A percentile compares a stretch with the other conserved stretches of the same genome.
Conservation (phyloP, 1,140 invertebrate species). For the Conus betulinus region DNA sequence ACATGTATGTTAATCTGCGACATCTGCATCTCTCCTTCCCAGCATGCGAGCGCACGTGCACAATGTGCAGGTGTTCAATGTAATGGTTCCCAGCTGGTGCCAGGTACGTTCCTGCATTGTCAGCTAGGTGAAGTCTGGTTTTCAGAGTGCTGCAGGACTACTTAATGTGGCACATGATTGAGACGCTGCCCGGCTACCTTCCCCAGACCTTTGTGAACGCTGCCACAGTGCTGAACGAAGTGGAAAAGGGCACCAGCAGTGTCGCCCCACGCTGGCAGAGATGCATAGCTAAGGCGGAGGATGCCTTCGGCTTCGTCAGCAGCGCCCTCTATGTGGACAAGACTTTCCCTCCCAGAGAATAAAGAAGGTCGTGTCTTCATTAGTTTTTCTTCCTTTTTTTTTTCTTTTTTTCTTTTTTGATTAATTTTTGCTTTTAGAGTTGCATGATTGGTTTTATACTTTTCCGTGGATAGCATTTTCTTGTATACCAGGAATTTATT, state of each 20-base stretch:
- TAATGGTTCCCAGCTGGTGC: no score
- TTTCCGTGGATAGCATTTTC: no score
- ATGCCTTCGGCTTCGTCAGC: conserved; percentile 91
- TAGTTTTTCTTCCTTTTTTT: background rate
- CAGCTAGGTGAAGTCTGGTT: background rate
- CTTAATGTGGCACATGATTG: conserved; percentile 87
- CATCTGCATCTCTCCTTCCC: no score
- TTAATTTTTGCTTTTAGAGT: no score
- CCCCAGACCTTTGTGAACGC: conserved; percentile 82
- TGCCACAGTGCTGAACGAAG: conserved; percentile 49
- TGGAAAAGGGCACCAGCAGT: conserved; percentile 81
- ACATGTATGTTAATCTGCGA: no score
- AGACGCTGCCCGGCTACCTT: conserved; percentile 85
- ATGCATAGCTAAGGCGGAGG: conserved; percentile 87
- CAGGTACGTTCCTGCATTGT: background rate
- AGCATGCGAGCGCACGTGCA: no score
- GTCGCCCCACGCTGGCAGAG: conserved; percentile 90
- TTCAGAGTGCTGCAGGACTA: conserved; percentile 85
- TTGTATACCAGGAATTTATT: no score
- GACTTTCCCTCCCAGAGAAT: conserved; percentile 51
- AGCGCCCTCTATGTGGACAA: conserved; percentile 83
- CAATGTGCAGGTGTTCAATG: no score
- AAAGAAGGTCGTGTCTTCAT: conserved; percentile 48
- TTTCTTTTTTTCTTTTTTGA: no score
- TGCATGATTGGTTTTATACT: no score